phyloP scores from a whole-genome alignment of 1,140 invertebrate genomes.

The Ostrea denselamellosa region DNA sequence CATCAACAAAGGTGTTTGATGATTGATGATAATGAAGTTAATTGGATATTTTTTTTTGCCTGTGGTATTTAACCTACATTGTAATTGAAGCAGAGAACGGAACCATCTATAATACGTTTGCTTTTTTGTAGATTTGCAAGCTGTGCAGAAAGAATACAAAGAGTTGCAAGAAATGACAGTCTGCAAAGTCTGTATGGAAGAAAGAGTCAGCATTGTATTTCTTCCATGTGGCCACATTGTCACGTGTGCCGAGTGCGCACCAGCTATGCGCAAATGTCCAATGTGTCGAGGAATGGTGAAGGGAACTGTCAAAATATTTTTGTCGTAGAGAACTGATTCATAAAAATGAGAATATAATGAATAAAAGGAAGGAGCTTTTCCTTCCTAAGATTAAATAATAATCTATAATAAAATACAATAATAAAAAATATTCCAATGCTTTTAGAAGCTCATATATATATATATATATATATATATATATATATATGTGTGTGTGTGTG shows the following conservation, averaged over 20 bases:
- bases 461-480: not conserved
- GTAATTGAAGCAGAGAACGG: not conserved
- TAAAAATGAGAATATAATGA: not conserved
- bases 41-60: no score
- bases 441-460: not conserved
- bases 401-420: no score
- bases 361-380: not conserved
- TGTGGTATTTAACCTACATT: no score
- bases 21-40: no score
- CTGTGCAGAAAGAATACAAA: constrained; percentile 56
- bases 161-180: constrained; percentile 87
- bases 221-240: constrained; percentile 93
- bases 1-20: no score
- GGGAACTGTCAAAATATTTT: constrained; percentile 62
- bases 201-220: constrained; percentile 91
- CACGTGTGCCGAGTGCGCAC: constrained; percentile 90
- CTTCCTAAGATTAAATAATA: not conserved
- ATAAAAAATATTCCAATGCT: not conserved
- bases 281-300: constrained; percentile 84
- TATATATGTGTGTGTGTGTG: no score
- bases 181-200: constrained; percentile 95
- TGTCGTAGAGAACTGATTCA: not conserved
- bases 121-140: constrained; percentile 1
- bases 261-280: constrained; percentile 87
- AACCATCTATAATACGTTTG: not conserved